These are phyloP conservation scores for Triplophysa rosa DNA, from an alignment of 2,113 vertebrate species.

Conservation along the genomic window DNA sequence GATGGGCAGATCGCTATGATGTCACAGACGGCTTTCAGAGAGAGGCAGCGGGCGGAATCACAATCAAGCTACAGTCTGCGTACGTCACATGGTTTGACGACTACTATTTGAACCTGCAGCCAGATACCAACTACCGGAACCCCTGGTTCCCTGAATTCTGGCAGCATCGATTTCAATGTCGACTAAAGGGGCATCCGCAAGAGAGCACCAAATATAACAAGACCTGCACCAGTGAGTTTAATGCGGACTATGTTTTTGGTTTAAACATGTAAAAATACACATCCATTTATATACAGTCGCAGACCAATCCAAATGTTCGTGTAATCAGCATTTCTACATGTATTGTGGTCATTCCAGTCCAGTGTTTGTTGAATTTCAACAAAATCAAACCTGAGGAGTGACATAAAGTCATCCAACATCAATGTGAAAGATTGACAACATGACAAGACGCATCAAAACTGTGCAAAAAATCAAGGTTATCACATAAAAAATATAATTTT, in stretches of 20 bases:
- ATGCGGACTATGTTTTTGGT: neutral
- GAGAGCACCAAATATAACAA: constrained; percentile 89
- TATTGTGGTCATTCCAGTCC: too few relatives aligned
- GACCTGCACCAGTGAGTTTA: constrained; percentile 88
- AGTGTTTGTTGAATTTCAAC: too few relatives aligned
- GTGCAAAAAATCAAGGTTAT: too few relatives aligned
- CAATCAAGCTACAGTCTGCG: constrained; percentile 95
- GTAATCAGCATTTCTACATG: too few relatives aligned
- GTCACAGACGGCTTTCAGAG: constrained; percentile 93
- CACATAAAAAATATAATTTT: too few relatives aligned
- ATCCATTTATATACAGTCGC: too few relatives aligned
- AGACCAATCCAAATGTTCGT: too few relatives aligned
- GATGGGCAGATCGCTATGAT: constrained; percentile 97
- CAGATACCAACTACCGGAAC: constrained; percentile 88
- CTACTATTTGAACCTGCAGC: constrained; percentile 92
- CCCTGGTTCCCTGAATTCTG: constrained; percentile 99
- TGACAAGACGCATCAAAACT: too few relatives aligned
- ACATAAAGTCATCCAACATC: too few relatives aligned
- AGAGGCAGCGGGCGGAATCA: constrained; percentile 95
- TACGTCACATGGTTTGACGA: constrained; percentile 98
- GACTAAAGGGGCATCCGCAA: constrained; percentile 84
- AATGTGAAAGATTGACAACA: too few relatives aligned
- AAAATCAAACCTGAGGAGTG: too few relatives aligned
- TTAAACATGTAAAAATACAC: neutral
- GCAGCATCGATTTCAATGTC: constrained; percentile 94